These are phyloP conservation scores for Strix occidentalis DNA, from an alignment of 2,797 vertebrate genomes.

Conservation along the genomic window DNA sequence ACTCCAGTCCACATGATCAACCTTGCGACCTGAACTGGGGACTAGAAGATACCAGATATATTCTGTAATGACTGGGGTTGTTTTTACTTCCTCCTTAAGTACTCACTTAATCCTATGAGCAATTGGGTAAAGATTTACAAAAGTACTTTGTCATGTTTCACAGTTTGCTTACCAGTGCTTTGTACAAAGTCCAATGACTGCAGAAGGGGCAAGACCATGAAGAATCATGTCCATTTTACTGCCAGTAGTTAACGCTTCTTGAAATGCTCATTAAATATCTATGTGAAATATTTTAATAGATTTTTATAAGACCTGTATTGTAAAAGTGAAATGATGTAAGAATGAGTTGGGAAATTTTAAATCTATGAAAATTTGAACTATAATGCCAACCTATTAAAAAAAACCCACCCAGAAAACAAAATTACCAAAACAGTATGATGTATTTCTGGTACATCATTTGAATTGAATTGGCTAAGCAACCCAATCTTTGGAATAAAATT, in stretches of 20 bases:
- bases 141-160: neutral
- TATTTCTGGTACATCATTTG: neutral
- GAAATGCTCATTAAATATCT: neutral
- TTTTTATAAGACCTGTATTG: neutral
- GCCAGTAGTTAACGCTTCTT: neutral
- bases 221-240: neutral
- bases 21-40: neutral
- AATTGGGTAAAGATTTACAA: neutral
- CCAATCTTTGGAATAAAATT: neutral
- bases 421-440: neutral
- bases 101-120: neutral
- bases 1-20: neutral
- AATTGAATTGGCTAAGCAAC: neutral
- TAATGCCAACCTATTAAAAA: neutral
- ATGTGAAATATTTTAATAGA: neutral
- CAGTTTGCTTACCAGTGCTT: accelerated
- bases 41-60: neutral
- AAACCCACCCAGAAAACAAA: neutral
- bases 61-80: neutral
- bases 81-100: neutral
- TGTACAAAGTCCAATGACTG: neutral
- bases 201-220: neutral
- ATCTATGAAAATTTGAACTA: neutral
- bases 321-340: neutral
- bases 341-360: neutral